Evolutionary conservation across 2,797 vertebrate genomes (phyloP), one percentile per base, ranked within the genome.

Genomic region (Micropoecilia bifurca): DNA sequence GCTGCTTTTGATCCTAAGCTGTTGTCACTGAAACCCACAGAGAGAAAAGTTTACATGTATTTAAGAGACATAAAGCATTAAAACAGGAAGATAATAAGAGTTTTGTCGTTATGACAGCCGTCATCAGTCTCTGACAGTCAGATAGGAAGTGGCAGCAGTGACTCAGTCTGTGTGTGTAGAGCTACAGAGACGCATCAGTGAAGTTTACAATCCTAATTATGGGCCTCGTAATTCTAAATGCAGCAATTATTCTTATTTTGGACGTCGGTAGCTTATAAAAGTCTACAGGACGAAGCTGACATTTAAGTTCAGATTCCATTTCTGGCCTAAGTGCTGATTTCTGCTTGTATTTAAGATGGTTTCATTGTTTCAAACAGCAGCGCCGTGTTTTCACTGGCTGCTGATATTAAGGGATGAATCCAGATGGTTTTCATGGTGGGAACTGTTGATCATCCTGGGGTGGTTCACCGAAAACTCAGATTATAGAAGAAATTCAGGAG

Each of bases 11-110:
- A 59, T 59, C n/a, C 4, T 2, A 30, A 59, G 28, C 28, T 59
- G 57, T 59, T 30, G 57, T 14, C 28, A 20, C 48, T 55, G 50
- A 33, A 82, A 78, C 80, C n/a, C 46, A 53, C 30, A 0, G 39
- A 48, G 20, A 45, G 28, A 59, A 33, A 14, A 16, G 6, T 61
- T 14, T 48, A 18, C 7, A 74, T 1, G 2, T 14, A 39, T 30
- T 33, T 39, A 61, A 13, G 13, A 4, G 1, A 16, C 13, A 5
- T 30, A 16, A 59, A 30, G 57, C 13, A 63, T 63, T 68, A 6
- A 41, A 36, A 77, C 16, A 78, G 6, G 2, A 12, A 33, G 33
- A 66, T 36, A 10, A 48, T 36, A 16, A 10, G 12, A 9, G 5
- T 50, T 76, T 30, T 20, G 9, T 5, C 14, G 0, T 9, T 5